Percentiles rank a stretch among this genome's conserved stretches.
Conservation (phyloP, 2,797 vertebrate species). For the Mormyrus hasselquistii region DNA sequence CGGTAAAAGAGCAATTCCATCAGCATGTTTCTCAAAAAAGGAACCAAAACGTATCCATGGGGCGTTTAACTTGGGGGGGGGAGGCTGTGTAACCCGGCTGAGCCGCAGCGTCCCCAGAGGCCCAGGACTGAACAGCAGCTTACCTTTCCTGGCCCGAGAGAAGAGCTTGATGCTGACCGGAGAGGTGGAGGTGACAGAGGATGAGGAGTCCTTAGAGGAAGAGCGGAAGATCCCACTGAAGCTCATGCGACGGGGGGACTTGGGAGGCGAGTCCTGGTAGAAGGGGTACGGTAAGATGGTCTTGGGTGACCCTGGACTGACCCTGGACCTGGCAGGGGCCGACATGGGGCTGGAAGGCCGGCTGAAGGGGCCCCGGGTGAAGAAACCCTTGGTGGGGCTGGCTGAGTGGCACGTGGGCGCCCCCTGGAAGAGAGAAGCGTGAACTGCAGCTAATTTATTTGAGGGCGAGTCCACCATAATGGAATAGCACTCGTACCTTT, state of each 20-base stretch:
- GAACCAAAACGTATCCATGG: not conserved
- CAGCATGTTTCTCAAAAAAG: not conserved
- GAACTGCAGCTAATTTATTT: not conserved
- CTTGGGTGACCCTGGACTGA: slow-evolving; percentile 76
- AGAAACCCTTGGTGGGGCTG: slow-evolving; percentile 76
- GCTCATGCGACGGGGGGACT: slow-evolving; percentile 91
- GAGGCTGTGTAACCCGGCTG: not conserved
- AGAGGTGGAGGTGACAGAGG: slow-evolving; percentile 63
- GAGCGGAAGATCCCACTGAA: slow-evolving; percentile 94
- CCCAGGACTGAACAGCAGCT: slow-evolving; percentile 41
- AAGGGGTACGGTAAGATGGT: slow-evolving; percentile 80
- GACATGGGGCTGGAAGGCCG: slow-evolving; percentile 72
- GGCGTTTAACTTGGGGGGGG: not conserved
- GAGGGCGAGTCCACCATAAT: not conserved
- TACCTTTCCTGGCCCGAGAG: slow-evolving; percentile 89
- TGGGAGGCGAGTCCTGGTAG: slow-evolving; percentile 78
- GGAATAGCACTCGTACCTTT: not conserved
- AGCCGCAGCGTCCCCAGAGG: not conserved
- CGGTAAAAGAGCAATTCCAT: not conserved
- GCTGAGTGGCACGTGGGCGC: slow-evolving; percentile 64
- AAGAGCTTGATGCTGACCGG: slow-evolving; percentile 87
- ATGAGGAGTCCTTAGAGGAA: slow-evolving; percentile 76
- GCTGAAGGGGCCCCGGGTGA: slow-evolving; percentile 67
- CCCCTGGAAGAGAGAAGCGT: slow-evolving; percentile 56
- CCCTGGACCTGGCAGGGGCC: slow-evolving; percentile 69